Evolutionary conservation across 1,140 invertebrate species (phyloP).

Genomic region (Pseudomyrmex pallidus): DNA sequence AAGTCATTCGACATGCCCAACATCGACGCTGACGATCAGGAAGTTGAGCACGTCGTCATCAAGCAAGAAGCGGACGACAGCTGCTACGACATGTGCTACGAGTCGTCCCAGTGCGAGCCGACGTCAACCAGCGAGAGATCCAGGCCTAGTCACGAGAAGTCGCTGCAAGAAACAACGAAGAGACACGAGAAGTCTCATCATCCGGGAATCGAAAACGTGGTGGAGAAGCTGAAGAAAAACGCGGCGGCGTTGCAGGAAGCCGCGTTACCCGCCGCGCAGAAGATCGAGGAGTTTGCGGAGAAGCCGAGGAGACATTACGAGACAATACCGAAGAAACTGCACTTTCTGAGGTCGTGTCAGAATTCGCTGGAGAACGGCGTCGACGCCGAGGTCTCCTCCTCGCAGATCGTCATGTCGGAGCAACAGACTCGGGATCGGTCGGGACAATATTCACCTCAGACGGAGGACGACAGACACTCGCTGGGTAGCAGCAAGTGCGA

Average conservation of each 20-base stretch:
- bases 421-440: not conserved
- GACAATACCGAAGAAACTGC: constrained; percentile 65
- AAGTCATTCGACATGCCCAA: constrained; percentile 82
- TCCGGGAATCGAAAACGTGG: constrained; percentile 82
- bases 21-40: constrained; percentile 81
- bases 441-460: not conserved
- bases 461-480: not conserved
- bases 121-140: constrained; percentile 53
- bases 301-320: constrained; percentile 35
- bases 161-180: constrained; percentile 48
- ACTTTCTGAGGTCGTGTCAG: constrained; percentile 78
- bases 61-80: constrained; percentile 73
- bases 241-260: constrained; percentile 74
- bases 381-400: constrained; percentile 43
- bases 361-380: constrained; percentile 30
- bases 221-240: constrained; percentile 83
- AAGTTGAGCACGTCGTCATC: constrained; percentile 55
- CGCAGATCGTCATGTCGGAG: not conserved
- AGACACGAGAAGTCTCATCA: constrained; percentile 77
- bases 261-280: not conserved
- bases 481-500: not conserved
- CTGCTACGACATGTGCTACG: constrained; percentile 27
- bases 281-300: constrained; percentile 43
- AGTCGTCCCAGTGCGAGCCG: constrained; percentile 49
- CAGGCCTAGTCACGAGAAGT: constrained; percentile 45